Base-by-base conservation (phyloP, 2,113 vertebrate species). In the Oncorhynchus gorbuscha region DNA sequence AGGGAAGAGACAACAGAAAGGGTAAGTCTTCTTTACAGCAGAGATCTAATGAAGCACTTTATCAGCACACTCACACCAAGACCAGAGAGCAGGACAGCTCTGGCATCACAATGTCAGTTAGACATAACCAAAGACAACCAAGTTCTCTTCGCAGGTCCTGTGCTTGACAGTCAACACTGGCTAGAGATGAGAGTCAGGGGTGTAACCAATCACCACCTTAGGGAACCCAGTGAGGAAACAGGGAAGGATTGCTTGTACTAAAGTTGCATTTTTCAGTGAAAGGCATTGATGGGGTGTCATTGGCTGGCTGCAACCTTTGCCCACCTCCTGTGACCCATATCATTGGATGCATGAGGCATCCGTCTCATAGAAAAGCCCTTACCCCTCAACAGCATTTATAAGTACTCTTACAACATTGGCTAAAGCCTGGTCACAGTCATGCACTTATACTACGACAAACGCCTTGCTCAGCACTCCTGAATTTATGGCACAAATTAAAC, bases 251-350 rank as follows among this genome's bases (percentile, higher is more conserved):
- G 67, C 82, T 82, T 84, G 86, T 75, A 74, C 73, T 76, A 67
- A 72, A 76, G 72, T 11, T 81, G 85, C 79, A 81, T 77, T 84
- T 76, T 76, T 69, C 13, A 39, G 61, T 28, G 75, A 90, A 76
- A 89, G 81, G 84, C 82, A 87, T 76, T 83, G 32, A 73, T 80
- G 72, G 80, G 78, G 80, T 87, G 67, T 87, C 73, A 82, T 84
- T 85, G 83, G 85, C 76, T 83, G 79, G 71, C 79, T 48, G 69
- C 82, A 22, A 72, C 71, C 28, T 1, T 71, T 22, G 16, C 58
- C 24, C 67, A 69, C 80, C 30, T 75, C 55, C 35, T 72, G 79
- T 22, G 82, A 81, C 59, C 74, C n/a, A 49, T 18, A 3, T 45
- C 39, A 45, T 65, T 30, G 32, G 69, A 59, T 51, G 64, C 1